Percentiles rank a stretch among this genome's conserved stretches.
Conservation (phyloP, 2,888 invertebrate genomes). For the Rhagonycha lutea region DNA sequence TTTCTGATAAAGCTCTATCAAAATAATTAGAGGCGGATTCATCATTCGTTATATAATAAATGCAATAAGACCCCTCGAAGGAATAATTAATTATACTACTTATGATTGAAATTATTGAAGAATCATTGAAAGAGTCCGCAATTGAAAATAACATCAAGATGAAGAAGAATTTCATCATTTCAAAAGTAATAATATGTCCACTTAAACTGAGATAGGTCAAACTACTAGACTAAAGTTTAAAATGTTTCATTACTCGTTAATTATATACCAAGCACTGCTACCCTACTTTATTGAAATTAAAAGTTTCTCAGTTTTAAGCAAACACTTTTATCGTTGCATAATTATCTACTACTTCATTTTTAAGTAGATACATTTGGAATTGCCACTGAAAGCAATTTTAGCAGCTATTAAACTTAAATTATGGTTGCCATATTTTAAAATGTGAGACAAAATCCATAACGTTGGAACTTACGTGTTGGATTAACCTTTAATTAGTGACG, state of each 20-base stretch:
- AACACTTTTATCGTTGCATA: neutral
- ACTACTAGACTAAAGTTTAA: neutral
- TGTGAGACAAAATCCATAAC: neutral
- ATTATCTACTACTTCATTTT: neutral
- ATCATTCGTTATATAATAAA: neutral
- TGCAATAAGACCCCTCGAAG: neutral
- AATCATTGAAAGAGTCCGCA: neutral
- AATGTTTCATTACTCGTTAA: neutral
- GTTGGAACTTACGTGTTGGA: too few species aligned
- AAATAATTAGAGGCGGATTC: neutral
- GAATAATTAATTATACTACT: neutral
- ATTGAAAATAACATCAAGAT: neutral
- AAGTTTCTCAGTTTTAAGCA: neutral
- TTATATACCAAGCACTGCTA: neutral
- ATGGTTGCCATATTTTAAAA: neutral
- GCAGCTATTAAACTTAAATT: neutral
- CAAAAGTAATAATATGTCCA: neutral
- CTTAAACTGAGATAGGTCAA: neutral
- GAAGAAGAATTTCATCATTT: neutral
- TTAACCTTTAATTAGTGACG: too few species aligned
- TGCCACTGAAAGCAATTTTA: neutral
- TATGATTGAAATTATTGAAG: neutral
- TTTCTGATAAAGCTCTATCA: neutral
- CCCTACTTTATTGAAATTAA: neutral
- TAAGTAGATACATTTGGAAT: neutral